Conservation (phyloP, 2,888 invertebrate genomes). For the Ellobium chinense region DNA sequence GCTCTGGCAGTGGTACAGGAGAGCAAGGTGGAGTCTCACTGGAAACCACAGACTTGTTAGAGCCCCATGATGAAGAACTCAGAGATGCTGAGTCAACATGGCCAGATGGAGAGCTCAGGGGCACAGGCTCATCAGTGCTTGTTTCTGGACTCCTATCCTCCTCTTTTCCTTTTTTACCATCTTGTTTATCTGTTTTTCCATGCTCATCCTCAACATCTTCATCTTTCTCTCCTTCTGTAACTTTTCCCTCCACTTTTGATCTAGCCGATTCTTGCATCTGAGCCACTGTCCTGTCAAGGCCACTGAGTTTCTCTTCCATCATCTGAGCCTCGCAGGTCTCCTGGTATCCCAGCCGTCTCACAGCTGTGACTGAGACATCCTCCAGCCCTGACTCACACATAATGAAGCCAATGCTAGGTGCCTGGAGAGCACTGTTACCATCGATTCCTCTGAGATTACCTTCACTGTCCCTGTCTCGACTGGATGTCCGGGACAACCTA, state of each 20-base stretch:
- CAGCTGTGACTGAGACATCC: constrained; percentile 89
- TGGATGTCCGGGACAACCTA: constrained; percentile 53
- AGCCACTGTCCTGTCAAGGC: constrained; percentile 52
- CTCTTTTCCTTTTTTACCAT: neutral
- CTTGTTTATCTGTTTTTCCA: neutral
- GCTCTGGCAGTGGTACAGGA: constrained; percentile 44
- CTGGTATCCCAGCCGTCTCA: constrained; percentile 80
- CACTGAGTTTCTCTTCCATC: constrained; percentile 61
- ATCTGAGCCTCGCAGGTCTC: constrained; percentile 60
- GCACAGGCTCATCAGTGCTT: constrained; percentile 52
- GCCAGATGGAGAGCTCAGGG: constrained; percentile 51
- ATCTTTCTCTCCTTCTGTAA: constrained; percentile 36
- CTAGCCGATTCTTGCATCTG: constrained; percentile 58
- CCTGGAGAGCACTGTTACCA: neutral
- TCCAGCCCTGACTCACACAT: constrained; percentile 98
- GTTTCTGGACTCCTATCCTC: constrained; percentile 41
- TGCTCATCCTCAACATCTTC: neutral
- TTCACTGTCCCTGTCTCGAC: constrained; percentile 51
- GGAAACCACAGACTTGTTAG: constrained; percentile 35
- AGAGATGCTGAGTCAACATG: constrained; percentile 47
- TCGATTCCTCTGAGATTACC: neutral
- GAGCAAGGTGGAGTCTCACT: constrained; percentile 45
- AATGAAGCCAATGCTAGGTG: constrained; percentile 84
- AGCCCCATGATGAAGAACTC: constrained; percentile 61
- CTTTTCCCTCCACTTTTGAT: constrained; percentile 54